Percentiles rank a stretch among this genome's conserved stretches.
Conservation (phyloP, 1,140 invertebrate genomes). For the Philopotamus ludificatus region DNA sequence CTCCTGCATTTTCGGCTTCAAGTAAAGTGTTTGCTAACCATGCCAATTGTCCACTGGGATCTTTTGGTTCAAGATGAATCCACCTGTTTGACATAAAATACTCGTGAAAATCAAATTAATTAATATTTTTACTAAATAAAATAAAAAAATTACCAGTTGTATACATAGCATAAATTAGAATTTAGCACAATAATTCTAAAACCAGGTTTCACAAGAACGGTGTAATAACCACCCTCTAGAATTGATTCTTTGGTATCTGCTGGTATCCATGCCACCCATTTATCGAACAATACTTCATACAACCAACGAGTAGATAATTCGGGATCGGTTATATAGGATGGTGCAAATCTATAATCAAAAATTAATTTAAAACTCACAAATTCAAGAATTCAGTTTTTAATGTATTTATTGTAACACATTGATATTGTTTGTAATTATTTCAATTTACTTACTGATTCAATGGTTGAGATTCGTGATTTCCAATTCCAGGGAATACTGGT, state of each 20-base stretch:
- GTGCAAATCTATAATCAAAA: conserved; percentile 57
- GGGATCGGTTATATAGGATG: conserved; percentile 50
- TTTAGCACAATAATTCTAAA: conserved; percentile 74
- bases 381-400: background rate
- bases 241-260: conserved; percentile 62
- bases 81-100: conserved; percentile 56
- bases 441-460: conserved; percentile 80
- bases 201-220: conserved; percentile 60
- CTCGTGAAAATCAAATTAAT: too few species aligned
- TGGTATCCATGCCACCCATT: conserved; percentile 68
- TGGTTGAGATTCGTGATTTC: conserved; percentile 89
- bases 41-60: conserved; percentile 68
- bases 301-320: conserved; percentile 67
- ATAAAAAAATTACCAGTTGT: conserved; percentile 65
- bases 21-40: conserved; percentile 73
- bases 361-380: too few species aligned
- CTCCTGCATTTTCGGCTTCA: conserved; percentile 66
- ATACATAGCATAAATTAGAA: conserved; percentile 70
- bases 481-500: conserved; percentile 71
- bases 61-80: conserved; percentile 60
- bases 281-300: conserved; percentile 62
- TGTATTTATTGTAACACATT: too few species aligned
- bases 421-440: too few species aligned
- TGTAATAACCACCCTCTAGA: conserved; percentile 69
- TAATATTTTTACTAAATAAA: too few species aligned